A percentile compares a stretch with the other conserved stretches of the same genome.
Evolutionary conservation across 2,113 vertebrate genomes (phyloP).

Genomic region (Dolichallabes microphthalmus): DNA sequence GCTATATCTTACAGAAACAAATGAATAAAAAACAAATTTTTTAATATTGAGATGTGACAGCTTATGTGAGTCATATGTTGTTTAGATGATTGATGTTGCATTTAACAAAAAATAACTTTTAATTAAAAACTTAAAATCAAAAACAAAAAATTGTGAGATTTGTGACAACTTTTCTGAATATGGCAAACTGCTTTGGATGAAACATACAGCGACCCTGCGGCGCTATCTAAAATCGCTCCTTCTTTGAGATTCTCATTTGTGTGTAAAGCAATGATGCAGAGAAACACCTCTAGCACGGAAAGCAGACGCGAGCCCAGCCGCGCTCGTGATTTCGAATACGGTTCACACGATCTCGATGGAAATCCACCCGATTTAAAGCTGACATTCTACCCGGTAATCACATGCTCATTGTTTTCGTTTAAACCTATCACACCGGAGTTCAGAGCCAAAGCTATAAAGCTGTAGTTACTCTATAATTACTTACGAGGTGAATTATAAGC

Average conservation of each 20-base stretch:
- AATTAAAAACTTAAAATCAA: too few relatives aligned
- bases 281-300: not conserved
- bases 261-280: not conserved
- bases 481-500: not conserved
- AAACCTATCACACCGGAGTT: too few relatives aligned
- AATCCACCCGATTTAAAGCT: conserved; percentile 18
- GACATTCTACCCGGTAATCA: not conserved
- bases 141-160: not conserved
- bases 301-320: not conserved
- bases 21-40: not conserved
- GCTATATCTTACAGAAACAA: not conserved
- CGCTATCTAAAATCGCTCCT: not conserved
- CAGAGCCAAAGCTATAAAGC: not conserved
- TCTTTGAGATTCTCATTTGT: not conserved
- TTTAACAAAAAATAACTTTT: too few relatives aligned
- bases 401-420: not conserved
- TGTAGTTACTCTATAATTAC: conserved; percentile 17
- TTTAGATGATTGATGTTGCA: not conserved
- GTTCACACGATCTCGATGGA: not conserved
- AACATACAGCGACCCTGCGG: not conserved
- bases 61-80: not conserved
- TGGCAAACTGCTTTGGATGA: not conserved
- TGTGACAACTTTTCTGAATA: not conserved
- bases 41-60: not conserved
- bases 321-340: not conserved